Conservation (phyloP, 1,140 invertebrate genomes). For the Heliothis virescens region DNA sequence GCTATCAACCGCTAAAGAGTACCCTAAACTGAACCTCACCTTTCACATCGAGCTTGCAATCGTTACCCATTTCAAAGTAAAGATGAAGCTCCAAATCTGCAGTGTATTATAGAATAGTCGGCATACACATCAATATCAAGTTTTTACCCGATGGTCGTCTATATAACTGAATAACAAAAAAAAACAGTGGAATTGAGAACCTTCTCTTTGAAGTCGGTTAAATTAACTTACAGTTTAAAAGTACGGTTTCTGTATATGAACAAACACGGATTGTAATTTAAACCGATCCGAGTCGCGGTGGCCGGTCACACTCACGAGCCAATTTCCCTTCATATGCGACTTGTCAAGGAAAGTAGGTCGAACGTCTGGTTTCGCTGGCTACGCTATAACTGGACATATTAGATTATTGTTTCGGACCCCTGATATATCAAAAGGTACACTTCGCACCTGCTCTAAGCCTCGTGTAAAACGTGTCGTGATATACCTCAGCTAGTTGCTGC, state of each 20-base stretch:
- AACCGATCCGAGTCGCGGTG: constrained; percentile 46
- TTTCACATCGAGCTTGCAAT: too few relatives aligned
- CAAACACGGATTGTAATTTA: constrained; percentile 51
- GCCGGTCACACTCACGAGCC: constrained; percentile 52
- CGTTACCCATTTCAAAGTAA: too few relatives aligned
- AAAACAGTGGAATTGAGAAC: too few relatives aligned
- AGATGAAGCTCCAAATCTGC: too few relatives aligned
- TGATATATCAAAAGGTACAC: constrained; percentile 39
- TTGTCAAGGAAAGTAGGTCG: constrained; percentile 73
- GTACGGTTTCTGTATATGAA: constrained; percentile 33
- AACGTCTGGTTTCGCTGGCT: constrained; percentile 66
- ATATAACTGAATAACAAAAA: too few relatives aligned
- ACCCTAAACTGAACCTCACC: too few relatives aligned
- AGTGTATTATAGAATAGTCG: too few relatives aligned
- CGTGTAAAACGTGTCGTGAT: constrained; percentile 13
- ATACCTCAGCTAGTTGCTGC: constrained; percentile 28
- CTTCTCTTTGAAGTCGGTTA: too few relatives aligned
- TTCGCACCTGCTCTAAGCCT: too few relatives aligned
- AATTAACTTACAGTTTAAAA: not conserved
- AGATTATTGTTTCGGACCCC: constrained; percentile 55
- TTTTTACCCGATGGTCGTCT: too few relatives aligned
- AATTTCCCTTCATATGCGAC: constrained; percentile 70
- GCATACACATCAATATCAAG: too few relatives aligned
- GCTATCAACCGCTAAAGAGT: too few relatives aligned
- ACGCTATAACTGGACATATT: constrained; percentile 49